A percentile compares a stretch with the other conserved stretches of the same genome.
These are phyloP conservation scores for Ochropleura plecta DNA, from an alignment of 2,888 invertebrate species.

Conservation along the genomic window DNA sequence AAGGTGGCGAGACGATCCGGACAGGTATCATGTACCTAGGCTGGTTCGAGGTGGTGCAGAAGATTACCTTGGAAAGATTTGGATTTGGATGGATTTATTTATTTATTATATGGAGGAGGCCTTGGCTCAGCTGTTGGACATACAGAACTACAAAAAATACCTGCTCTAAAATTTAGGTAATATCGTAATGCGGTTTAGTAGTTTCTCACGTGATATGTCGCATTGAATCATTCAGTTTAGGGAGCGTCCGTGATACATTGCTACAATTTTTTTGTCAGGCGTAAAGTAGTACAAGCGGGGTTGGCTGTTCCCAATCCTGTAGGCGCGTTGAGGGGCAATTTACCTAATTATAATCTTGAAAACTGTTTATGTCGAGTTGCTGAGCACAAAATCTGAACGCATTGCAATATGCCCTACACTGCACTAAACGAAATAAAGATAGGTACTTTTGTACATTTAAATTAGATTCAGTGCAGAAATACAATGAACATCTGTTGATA, in stretches of 20 bases:
- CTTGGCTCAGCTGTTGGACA: no score
- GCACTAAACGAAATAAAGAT: neutral
- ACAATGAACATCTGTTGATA: slow-evolving; percentile 29
- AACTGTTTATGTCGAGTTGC: neutral
- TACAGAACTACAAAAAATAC: neutral
- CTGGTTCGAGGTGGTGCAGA: no score
- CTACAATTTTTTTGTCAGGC: slow-evolving; percentile 9
- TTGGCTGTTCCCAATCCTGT: neutral
- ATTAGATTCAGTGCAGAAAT: slow-evolving; percentile 1
- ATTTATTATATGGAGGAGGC: no score
- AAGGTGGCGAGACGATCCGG: no score
- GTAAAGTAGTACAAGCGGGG: neutral
- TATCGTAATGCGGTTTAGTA: no score
- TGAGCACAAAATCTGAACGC: neutral
- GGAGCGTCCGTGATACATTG: neutral
- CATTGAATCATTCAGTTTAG: slow-evolving; percentile 27
- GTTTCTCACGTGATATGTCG: neutral
- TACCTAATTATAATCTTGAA: neutral
- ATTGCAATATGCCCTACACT: neutral
- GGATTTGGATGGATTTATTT: no score
- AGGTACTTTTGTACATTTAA: neutral
- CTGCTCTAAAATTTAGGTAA: neutral
- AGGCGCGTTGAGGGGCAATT: neutral
- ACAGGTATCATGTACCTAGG: no score
- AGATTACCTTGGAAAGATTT: no score